A percentile compares a stretch with the other conserved stretches of the same genome.
Evolutionary conservation across 2,113 vertebrate species (phyloP).

Genomic region (Talpa occidentalis): DNA sequence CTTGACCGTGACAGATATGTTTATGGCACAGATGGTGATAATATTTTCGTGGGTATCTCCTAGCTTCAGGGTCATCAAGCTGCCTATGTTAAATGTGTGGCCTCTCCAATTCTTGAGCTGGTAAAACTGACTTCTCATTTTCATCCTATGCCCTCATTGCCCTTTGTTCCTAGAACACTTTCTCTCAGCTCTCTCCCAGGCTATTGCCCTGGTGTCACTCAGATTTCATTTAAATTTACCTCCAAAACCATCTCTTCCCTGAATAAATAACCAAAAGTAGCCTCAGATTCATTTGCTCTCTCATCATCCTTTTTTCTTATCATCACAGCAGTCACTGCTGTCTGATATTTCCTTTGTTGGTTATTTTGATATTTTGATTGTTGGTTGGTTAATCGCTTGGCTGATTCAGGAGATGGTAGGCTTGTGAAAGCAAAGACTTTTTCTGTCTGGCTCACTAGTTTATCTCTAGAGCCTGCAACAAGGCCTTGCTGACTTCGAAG

Average conservation of each 20-base stretch:
- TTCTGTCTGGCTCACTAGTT: background rate
- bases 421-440: background rate
- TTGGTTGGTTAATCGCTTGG: background rate
- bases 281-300: background rate
- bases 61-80: background rate
- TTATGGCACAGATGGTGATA: background rate
- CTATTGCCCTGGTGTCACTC: background rate
- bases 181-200: background rate
- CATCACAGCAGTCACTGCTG: background rate
- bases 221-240: background rate
- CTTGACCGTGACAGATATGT: background rate
- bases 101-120: background rate
- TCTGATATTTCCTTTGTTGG: background rate
- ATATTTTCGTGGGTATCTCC: background rate
- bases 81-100: background rate
- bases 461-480: background rate
- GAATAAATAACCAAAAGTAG: background rate
- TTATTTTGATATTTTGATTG: background rate
- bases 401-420: background rate
- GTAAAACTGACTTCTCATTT: background rate
- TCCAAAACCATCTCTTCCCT: background rate
- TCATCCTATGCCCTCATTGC: background rate
- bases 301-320: background rate
- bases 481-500: background rate
- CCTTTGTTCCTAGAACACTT: background rate